These are phyloP conservation scores for Eupithecia centaureata DNA, from an alignment of 2,888 invertebrate species.

Conservation along the genomic window DNA sequence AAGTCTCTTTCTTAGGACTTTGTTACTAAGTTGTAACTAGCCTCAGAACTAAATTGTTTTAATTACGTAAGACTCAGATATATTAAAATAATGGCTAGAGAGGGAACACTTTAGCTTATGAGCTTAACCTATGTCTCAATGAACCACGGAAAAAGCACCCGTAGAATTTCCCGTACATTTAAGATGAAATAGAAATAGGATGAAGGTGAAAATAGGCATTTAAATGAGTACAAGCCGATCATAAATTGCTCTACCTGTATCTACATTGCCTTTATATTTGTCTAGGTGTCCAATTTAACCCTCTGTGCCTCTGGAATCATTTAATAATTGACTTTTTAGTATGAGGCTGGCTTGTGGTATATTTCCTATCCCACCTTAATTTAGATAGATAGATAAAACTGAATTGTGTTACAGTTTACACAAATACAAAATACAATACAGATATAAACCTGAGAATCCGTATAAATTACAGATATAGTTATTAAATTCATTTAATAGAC, in stretches of 20 bases:
- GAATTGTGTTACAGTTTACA: too few species aligned
- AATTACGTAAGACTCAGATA: neutral
- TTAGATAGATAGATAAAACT: too few species aligned
- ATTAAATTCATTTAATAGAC: too few species aligned
- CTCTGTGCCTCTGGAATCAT: conserved; percentile 31
- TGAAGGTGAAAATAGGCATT: too few species aligned
- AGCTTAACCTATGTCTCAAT: neutral
- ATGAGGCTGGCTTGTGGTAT: conserved; percentile 16
- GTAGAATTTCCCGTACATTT: neutral
- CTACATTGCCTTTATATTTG: conserved; percentile 1
- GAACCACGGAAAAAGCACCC: neutral
- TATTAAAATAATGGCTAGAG: neutral
- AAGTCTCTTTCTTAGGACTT: neutral
- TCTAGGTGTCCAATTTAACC: conserved; percentile 17
- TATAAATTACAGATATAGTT: too few species aligned
- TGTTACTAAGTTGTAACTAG: neutral
- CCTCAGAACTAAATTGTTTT: neutral
- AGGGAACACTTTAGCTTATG: neutral
- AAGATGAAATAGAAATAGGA: neutral
- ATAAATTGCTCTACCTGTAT: neutral
- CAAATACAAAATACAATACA: too few species aligned
- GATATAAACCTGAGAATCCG: too few species aligned
- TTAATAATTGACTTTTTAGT: conserved; percentile 35
- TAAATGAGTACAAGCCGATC: neutral
- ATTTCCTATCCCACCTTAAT: neutral